Evolutionary conservation across 2,113 vertebrate species (phyloP).

Genomic region (Phrynosoma blainvillii): DNA sequence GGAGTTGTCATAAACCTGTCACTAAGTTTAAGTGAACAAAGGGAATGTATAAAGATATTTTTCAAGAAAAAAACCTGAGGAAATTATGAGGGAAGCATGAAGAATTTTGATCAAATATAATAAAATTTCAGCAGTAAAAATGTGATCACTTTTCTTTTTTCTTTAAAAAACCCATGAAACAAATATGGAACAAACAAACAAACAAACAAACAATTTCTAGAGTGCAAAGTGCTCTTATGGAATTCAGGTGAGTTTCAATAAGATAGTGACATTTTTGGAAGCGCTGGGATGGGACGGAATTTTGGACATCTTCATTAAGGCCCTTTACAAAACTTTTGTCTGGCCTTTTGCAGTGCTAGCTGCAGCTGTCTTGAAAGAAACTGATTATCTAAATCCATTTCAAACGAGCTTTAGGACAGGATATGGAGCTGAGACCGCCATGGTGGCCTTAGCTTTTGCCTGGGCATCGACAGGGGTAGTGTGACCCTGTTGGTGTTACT

Average conservation of each 20-base stretch:
- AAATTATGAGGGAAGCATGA: background rate
- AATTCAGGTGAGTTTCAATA: too few relatives aligned
- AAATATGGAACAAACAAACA: background rate
- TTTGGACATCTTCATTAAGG: background rate
- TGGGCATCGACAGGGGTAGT: too few relatives aligned
- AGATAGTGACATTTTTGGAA: background rate
- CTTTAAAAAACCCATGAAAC: background rate
- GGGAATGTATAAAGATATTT: background rate
- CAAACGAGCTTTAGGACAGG: too few relatives aligned
- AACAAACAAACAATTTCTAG: background rate
- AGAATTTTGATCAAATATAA: background rate
- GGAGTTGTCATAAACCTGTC: background rate
- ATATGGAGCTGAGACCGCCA: too few relatives aligned
- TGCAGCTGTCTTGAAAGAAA: too few relatives aligned
- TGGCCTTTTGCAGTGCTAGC: too few relatives aligned
- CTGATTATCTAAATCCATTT: too few relatives aligned
- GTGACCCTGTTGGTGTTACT: too few relatives aligned
- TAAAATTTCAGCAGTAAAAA: background rate
- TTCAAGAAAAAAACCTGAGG: background rate
- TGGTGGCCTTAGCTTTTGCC: too few relatives aligned
- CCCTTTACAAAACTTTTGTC: too few relatives aligned
- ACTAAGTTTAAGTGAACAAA: background rate
- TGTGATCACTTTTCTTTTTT: too few relatives aligned
- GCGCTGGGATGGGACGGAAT: background rate
- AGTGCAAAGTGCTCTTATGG: background rate